A percentile compares a stretch with the other conserved stretches of the same genome.
These are phyloP conservation scores for Opisthocomus hoazin DNA, from an alignment of 2,113 vertebrate genomes.

Conservation along the genomic window DNA sequence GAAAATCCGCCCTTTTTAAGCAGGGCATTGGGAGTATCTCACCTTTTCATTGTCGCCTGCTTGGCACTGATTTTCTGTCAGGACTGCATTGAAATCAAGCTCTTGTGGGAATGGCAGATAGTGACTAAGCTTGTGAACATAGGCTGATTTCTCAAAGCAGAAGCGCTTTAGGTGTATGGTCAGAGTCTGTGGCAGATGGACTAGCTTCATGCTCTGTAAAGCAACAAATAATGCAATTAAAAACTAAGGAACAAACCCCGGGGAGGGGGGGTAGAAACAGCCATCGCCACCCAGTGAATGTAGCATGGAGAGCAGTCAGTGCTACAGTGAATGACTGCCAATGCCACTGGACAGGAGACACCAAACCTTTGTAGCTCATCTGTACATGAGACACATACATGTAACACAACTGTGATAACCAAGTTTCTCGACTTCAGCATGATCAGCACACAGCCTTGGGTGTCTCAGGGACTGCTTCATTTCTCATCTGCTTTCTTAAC, in stretches of 20 bases:
- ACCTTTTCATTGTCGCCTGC: conserved; percentile 51
- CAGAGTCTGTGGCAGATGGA: conserved; percentile 63
- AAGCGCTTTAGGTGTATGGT: conserved; percentile 73
- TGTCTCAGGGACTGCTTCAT: not conserved
- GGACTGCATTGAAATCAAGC: conserved; percentile 58
- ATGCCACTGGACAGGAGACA: not conserved
- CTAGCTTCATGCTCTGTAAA: conserved; percentile 63
- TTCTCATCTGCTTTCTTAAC: not conserved
- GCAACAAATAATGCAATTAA: not conserved
- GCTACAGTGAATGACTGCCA: not conserved
- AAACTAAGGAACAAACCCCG: not conserved
- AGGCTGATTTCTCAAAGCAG: not conserved
- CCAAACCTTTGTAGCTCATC: not conserved
- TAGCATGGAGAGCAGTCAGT: not conserved
- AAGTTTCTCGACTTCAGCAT: not conserved
- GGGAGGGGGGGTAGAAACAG: not conserved
- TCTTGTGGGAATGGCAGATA: conserved; percentile 58
- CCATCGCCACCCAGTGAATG: not conserved
- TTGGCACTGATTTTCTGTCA: conserved; percentile 27
- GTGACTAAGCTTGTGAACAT: conserved; percentile 53
- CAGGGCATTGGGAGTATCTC: not conserved
- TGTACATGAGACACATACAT: not conserved
- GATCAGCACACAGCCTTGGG: not conserved
- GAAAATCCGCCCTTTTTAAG: not conserved
- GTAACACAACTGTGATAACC: rapidly evolving